Base-by-base conservation (phyloP, 2,888 invertebrate species). In the Ophioninae sp. region DNA sequence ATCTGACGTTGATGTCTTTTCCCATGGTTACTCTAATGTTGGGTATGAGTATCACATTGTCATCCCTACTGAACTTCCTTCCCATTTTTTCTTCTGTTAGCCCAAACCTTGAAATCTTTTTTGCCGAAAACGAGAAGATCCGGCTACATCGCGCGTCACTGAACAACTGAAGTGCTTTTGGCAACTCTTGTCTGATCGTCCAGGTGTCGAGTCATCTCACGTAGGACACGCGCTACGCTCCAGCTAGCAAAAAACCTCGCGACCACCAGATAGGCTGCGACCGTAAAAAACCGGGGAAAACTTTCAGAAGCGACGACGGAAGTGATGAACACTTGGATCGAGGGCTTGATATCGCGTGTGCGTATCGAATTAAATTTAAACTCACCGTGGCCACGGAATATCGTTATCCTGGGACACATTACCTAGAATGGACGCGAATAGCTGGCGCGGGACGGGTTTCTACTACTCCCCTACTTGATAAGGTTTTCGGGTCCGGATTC, bases 381-480 rank as follows among this genome's bases (percentile, higher is more conserved):
- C 80, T 83, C 75, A 51, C 78, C 59, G 79, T 74, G 51, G 72
- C 44, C 51, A 30, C n/a, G 69, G 75, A 69, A 81, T 58, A 75
- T 84, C 79, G 83, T 84, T 80, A 85, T 85, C 84, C 71, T n/a
- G 82, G 85, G 84, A 85, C 71, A 78, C 82, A 85, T 84, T 83
- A 30, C 9, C 74, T 23, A 41, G 75, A 83, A 83, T 83, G 78
- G 78, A 20, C 68, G 41, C 74, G 22, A 9, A 39, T 56, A 23
- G 58, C 13, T 10, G 37, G 67, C 59, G 68, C 63, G 79, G 71
- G 82, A 69, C 77, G 39, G 72, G 72, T 10, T 51, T 72, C 39
- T 51, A 72, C 61, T 39, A 68, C 76, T 71, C 79, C 78, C 82
- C 82, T 63, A 74, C 39, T 56, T 74, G 58, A 59, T 85, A 84